Conservation (phyloP, 2,797 vertebrate species). For the Apodemus agrarius region DNA sequence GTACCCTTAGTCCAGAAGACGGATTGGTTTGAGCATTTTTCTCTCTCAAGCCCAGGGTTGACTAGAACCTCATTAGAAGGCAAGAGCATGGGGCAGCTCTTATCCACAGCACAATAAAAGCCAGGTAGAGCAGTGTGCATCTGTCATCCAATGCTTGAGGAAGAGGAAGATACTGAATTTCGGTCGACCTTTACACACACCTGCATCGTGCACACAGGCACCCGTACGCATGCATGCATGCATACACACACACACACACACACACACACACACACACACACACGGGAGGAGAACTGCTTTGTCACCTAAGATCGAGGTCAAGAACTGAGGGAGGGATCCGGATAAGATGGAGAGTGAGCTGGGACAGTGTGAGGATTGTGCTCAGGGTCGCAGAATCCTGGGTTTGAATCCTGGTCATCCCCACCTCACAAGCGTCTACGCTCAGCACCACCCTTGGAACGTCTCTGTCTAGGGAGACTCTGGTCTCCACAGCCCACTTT, state of each 20-base stretch:
- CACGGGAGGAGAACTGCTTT: too few species aligned
- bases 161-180: not conserved
- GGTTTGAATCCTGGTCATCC: not conserved
- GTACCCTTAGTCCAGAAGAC: too few species aligned
- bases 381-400: not conserved
- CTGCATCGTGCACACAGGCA: not conserved
- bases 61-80: not conserved
- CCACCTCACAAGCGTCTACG: rapidly evolving
- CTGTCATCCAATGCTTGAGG: not conserved
- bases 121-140: not conserved
- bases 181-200: not conserved
- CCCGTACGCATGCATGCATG: rapidly evolving
- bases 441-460: rapidly evolving
- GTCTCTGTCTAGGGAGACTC: not conserved
- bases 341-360: not conserved
- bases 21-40: not conserved
- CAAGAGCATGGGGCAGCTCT: too few species aligned
- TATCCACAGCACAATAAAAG: not conserved
- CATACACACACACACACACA: not conserved
- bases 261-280: not conserved
- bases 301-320: not conserved
- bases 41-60: too few species aligned
- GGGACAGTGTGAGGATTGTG: not conserved
- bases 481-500: too few species aligned
- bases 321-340: not conserved